Percentiles rank a stretch among this genome's conserved stretches.
Conservation (phyloP, 1,140 invertebrate genomes). For the Vanessa tameamea region DNA sequence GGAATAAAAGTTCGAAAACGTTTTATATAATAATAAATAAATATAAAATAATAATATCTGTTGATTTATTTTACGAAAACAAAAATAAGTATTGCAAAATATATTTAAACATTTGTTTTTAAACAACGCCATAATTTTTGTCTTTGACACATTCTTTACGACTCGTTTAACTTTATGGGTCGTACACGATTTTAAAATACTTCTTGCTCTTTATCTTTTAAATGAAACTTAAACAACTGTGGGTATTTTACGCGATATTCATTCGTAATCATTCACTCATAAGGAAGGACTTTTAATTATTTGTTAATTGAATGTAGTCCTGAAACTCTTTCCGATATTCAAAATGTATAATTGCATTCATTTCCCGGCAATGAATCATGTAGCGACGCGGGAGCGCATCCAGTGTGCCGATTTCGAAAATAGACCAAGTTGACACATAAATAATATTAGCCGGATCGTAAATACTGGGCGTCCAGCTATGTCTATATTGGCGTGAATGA, state of each 20-base stretch:
- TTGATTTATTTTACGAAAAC: background rate
- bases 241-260: background rate
- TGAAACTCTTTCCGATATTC: slow-evolving; percentile 1
- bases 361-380: slow-evolving; percentile 60
- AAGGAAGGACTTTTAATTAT: background rate
- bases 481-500: slow-evolving; percentile 47
- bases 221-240: too few relatives aligned
- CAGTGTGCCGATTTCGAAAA: slow-evolving; percentile 60
- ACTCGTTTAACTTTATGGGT: too few relatives aligned
- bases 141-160: too few relatives aligned
- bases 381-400: slow-evolving; percentile 50
- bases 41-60: background rate
- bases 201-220: too few relatives aligned
- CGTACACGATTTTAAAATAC: too few relatives aligned
- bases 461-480: slow-evolving; percentile 52
- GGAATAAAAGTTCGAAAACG: background rate
- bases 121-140: too few relatives aligned
- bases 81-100: background rate
- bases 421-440: slow-evolving; percentile 76
- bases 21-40: background rate
- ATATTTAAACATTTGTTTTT: too few relatives aligned
- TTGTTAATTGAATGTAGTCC: slow-evolving; percentile 2
- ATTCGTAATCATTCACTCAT: too few relatives aligned
- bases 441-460: slow-evolving; percentile 70
- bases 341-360: slow-evolving; percentile 46